Conservation (phyloP, 2,888 invertebrate species). For the Hydropsyche betteni region DNA sequence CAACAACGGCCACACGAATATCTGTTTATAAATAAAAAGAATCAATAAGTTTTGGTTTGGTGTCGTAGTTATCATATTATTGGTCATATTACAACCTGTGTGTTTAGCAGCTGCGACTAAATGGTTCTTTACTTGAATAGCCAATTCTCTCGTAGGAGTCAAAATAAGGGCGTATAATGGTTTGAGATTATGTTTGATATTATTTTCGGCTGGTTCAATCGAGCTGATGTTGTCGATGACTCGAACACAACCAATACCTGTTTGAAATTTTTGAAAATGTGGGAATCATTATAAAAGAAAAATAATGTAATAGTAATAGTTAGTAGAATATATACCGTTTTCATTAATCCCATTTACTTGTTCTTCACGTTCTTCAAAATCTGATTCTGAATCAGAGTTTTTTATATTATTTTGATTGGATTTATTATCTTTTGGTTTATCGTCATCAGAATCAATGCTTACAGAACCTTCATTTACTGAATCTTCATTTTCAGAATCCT, state of each 20-base stretch:
- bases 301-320: not conserved
- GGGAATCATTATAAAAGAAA: constrained; percentile 9
- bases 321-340: constrained; percentile 50
- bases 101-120: constrained; percentile 81
- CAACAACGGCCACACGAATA: constrained; percentile 80
- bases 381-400: constrained; percentile 42
- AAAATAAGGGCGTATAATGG: constrained; percentile 85
- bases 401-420: not conserved
- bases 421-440: constrained; percentile 54
- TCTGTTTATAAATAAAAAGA: constrained; percentile 55
- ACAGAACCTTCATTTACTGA: constrained; percentile 39
- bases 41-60: not conserved
- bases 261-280: constrained; percentile 44
- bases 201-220: constrained; percentile 51
- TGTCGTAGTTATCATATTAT: constrained; percentile 38
- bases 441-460: constrained; percentile 52
- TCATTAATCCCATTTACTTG: constrained; percentile 50
- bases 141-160: constrained; percentile 96
- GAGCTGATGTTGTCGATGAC: constrained; percentile 65
- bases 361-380: constrained; percentile 53
- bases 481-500: constrained; percentile 47
- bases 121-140: constrained; percentile 92
- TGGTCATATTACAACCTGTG: constrained; percentile 66
- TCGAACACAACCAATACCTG: constrained; percentile 70
- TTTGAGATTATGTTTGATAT: constrained; percentile 59